phyloP scores from a whole-genome alignment of 2,888 invertebrate genomes.

The Platycnemis pennipes region DNA sequence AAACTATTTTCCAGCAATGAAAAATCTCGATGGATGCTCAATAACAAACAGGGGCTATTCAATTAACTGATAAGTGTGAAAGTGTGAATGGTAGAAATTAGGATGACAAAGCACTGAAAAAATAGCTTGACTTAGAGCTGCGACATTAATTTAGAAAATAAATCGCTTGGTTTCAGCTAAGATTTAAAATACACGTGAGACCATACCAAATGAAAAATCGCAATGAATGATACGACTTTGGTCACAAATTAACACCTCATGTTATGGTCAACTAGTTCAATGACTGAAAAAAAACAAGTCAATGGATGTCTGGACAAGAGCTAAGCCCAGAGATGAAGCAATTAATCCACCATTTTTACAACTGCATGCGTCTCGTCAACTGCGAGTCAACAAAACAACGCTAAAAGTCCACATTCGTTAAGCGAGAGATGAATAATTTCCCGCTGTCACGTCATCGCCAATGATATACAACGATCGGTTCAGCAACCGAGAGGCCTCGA shows the following conservation, averaged over 20 bases:
- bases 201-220: no score
- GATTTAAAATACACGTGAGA: no score
- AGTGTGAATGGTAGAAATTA: no score
- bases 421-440: constrained; percentile 26
- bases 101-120: no score
- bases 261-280: not conserved
- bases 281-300: not conserved
- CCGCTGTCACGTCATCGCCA: constrained; percentile 26
- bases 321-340: not conserved
- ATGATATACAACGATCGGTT: constrained; percentile 31
- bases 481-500: not conserved
- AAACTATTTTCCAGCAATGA: no score
- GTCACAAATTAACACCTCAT: not conserved
- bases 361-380: not conserved
- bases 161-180: no score
- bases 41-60: no score
- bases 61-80: no score
- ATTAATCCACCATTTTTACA: not conserved
- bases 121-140: no score
- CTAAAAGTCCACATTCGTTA: constrained; percentile 35
- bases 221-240: no score
- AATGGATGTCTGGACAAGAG: not conserved
- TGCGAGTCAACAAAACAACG: not conserved
- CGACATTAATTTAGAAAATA: no score
- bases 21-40: no score